A percentile compares a stretch with the other conserved stretches of the same genome.
These are phyloP conservation scores for Tapirus terrestris DNA, from an alignment of 2,113 vertebrate species.

Conservation along the genomic window DNA sequence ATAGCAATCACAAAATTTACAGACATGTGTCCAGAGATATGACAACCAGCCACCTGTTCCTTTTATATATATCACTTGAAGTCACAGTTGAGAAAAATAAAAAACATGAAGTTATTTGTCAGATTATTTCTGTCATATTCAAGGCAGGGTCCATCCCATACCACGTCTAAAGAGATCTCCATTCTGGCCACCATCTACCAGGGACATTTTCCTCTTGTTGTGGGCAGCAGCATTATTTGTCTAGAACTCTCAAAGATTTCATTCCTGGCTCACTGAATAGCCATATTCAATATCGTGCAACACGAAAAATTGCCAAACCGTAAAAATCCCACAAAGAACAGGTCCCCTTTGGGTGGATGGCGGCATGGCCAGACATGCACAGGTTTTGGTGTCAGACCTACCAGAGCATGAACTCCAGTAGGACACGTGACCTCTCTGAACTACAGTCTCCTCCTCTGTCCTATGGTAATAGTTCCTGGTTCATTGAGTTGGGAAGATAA, in stretches of 20 bases:
- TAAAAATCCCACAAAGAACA: neutral
- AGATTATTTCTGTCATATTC: neutral
- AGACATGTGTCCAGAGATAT: neutral
- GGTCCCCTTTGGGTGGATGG: neutral
- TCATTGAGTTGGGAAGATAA: neutral
- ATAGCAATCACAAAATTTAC: neutral
- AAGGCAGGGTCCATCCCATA: neutral
- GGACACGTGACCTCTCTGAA: neutral
- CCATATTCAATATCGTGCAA: neutral
- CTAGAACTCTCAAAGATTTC: neutral
- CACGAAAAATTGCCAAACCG: neutral
- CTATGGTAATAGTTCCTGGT: neutral
- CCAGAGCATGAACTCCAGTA: neutral
- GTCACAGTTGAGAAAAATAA: neutral
- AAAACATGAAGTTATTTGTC: neutral
- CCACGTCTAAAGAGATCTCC: neutral
- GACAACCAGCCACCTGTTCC: neutral
- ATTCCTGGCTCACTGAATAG: neutral
- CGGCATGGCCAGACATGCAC: accelerated
- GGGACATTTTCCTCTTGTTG: neutral
- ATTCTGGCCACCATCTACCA: neutral
- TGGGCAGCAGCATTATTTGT: neutral
- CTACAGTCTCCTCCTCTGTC: neutral
- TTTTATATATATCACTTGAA: neutral
- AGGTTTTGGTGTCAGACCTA: neutral